A percentile compares a stretch with the other conserved stretches of the same genome.
Conservation (phyloP, 2,797 vertebrate genomes). For the Picus viridis region DNA sequence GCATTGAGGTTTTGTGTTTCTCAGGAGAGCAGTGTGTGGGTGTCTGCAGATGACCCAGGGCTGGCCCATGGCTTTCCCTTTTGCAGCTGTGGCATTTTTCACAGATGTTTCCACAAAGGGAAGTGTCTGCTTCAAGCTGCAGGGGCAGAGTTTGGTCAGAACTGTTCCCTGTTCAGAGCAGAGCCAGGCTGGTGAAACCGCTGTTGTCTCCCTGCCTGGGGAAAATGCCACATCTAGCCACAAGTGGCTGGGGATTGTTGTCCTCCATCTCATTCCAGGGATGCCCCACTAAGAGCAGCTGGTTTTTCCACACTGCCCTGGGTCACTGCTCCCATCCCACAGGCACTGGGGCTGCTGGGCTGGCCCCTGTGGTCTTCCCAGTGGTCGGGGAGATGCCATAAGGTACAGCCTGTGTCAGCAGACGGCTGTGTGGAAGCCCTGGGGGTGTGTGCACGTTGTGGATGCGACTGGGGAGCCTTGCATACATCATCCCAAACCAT, state of each 20-base stretch:
- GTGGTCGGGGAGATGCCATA: neutral
- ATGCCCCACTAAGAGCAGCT: neutral
- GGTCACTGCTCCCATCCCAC: neutral
- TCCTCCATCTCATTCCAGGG: slow-evolving; percentile 8
- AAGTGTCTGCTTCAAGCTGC: neutral
- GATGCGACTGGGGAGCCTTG: neutral
- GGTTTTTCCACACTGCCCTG: neutral
- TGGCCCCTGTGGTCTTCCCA: neutral
- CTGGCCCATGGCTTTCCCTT: neutral
- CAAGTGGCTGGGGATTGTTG: neutral
- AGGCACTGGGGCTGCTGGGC: neutral
- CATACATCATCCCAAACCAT: neutral
- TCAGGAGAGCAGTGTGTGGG: neutral
- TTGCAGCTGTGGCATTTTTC: neutral
- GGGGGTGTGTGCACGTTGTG: fast-evolving
- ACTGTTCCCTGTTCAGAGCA: neutral
- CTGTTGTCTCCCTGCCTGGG: neutral
- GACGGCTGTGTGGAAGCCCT: neutral
- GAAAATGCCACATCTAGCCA: neutral
- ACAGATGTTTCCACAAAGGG: neutral
- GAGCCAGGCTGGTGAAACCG: neutral
- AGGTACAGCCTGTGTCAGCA: neutral
- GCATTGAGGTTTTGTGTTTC: neutral
- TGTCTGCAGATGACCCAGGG: neutral
- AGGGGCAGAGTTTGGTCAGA: neutral